Evolutionary conservation across 2,888 invertebrate species (phyloP), one percentile per base, ranked within the genome.

Genomic region (Agrochola lychnidis): DNA sequence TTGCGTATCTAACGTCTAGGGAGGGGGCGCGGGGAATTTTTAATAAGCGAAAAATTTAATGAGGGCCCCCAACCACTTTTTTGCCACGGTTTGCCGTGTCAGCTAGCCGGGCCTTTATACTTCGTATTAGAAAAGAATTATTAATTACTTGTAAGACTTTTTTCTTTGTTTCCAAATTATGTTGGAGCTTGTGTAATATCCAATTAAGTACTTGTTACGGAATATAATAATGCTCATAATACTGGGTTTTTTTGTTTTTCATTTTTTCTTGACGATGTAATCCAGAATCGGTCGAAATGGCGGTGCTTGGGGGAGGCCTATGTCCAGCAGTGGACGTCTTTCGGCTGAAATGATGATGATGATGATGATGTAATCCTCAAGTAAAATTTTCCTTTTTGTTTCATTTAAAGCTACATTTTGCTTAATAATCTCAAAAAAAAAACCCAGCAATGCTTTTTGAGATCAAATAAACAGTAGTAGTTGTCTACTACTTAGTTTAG

Each of bases 11-110:
- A 93, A 96, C 93, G 92, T 89, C 89, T 90, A 93, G 93, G 94
- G 95, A 93, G 91, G 93, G 93, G 93, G 95, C 91, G 94, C 92
- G 93, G 96, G 94, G 96, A 96, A 96, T 96, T 96, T 96, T 96
- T 96, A 96, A 96, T 96, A 96, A 96, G 96, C 95, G 96, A 96
- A 94, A 96, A 96, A 96, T 96, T 96, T 96, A 96, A 96, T 96
- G 96, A 96, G 95, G 91, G 90, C 88, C 84, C 89, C 91, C 91
- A 85, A 91, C 91, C 91, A 90, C 90, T 90, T 95, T 95, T 95
- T 94, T 94, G 91, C 93, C 88, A 90, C 89, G 92, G 93, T 92
- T 92, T 91, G 90, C 90, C 86, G 90, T 91, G 93, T 96, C 95
- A 95, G 95, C 92, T 89, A 85, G 89, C 82, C 76, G 83, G 90